A percentile compares a stretch with the other conserved stretches of the same genome.
Conservation (phyloP, 2,113 vertebrate genomes). For the Mobula hypostoma region DNA sequence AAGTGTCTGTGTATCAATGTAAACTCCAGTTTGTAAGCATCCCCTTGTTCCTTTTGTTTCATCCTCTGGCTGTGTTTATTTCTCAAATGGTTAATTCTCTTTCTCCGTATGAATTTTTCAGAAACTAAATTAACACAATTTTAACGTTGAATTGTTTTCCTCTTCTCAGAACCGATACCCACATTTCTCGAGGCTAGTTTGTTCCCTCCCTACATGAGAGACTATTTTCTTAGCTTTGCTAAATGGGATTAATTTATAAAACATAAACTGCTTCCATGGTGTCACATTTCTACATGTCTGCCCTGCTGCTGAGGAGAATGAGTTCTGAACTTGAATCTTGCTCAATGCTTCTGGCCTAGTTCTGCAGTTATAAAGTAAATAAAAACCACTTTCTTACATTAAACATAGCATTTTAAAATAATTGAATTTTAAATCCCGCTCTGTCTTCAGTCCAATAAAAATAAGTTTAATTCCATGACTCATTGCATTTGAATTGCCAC, state of each 20-base stretch:
- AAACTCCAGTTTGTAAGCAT: not conserved
- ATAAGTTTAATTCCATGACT: not conserved
- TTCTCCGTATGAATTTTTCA: not conserved
- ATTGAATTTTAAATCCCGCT: not conserved
- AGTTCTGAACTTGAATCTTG: not conserved
- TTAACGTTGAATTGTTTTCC: not conserved
- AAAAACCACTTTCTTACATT: not conserved
- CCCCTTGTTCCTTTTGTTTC: not conserved
- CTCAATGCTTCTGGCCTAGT: not conserved
- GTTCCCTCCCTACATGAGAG: not conserved
- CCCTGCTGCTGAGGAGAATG: not conserved
- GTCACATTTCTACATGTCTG: not conserved
- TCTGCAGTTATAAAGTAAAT: not conserved
- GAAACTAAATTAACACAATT: not conserved
- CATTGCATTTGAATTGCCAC: not conserved
- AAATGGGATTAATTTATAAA: not conserved
- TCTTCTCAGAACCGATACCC: not conserved
- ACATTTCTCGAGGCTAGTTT: not conserved
- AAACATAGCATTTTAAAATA: not conserved
- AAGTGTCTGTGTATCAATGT: not conserved
- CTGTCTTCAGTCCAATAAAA: not conserved
- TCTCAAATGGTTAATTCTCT: not conserved
- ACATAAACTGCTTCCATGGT: not conserved
- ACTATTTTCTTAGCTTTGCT: not conserved
- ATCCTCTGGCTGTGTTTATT: not conserved